These are phyloP conservation scores for Cordilura impudica DNA, from an alignment of 2,888 invertebrate species.

Conservation along the genomic window DNA sequence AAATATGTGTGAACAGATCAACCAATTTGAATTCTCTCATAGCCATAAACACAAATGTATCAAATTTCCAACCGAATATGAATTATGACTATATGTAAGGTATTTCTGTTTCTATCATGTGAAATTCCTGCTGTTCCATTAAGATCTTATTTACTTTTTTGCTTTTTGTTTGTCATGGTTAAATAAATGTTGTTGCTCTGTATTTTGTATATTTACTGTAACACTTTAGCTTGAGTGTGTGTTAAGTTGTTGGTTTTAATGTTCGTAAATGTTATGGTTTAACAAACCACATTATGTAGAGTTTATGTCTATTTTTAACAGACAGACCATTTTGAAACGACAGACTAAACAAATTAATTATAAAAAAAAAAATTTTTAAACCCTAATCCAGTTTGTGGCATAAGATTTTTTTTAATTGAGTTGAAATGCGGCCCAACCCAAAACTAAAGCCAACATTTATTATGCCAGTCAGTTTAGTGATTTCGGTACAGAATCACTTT, in stretches of 20 bases:
- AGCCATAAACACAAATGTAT: not conserved
- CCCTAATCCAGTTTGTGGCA: too few relatives aligned
- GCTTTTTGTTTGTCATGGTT: slow-evolving; percentile 17
- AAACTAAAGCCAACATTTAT: too few relatives aligned
- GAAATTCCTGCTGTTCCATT: slow-evolving; percentile 13
- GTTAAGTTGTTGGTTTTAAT: slow-evolving; percentile 37
- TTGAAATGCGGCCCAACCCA: too few relatives aligned
- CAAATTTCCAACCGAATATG: not conserved
- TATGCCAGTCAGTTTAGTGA: too few relatives aligned
- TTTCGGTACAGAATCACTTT: too few relatives aligned
- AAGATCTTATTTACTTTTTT: slow-evolving; percentile 1
- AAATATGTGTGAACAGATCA: not conserved
- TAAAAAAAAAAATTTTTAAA: slow-evolving; percentile 27
- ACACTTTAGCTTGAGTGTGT: slow-evolving; percentile 30
- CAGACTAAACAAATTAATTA: slow-evolving; percentile 41
- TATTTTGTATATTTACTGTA: slow-evolving; percentile 7
- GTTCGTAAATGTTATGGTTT: slow-evolving; percentile 11
- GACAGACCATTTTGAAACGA: slow-evolving; percentile 11
- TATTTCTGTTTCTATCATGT: not conserved
- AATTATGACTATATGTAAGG: not conserved
- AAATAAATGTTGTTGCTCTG: slow-evolving; percentile 24
- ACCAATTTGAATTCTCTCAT: too few relatives aligned
- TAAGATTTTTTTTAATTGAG: too few relatives aligned
- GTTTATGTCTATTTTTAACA: slow-evolving; percentile 18
- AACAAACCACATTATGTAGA: slow-evolving; percentile 30